These are phyloP conservation scores for Fragum whitleyi DNA, from an alignment of 2,888 invertebrate species.

Conservation along the genomic window DNA sequence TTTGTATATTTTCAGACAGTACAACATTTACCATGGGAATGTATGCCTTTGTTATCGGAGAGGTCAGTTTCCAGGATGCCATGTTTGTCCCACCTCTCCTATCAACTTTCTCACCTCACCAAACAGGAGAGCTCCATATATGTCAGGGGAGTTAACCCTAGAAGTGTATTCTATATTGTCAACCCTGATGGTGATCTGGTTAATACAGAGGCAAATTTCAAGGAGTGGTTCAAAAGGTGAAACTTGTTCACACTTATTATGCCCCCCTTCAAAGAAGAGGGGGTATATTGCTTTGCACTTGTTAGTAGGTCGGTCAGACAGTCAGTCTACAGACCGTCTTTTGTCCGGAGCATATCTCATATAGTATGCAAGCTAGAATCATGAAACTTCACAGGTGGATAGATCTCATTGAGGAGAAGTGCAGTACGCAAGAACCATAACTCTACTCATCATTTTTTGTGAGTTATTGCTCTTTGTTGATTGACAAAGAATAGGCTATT, in stretches of 20 bases:
- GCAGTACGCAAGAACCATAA: too few relatives aligned
- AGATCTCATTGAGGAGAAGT: too few relatives aligned
- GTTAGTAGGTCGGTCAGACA: too few relatives aligned
- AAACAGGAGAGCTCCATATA: conserved; percentile 64
- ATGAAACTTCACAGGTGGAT: too few relatives aligned
- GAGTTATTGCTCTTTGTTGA: too few relatives aligned
- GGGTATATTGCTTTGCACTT: too few relatives aligned
- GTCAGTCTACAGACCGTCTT: too few relatives aligned
- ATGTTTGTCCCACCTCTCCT: conserved; percentile 86
- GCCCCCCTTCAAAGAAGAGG: too few relatives aligned
- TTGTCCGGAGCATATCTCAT: too few relatives aligned
- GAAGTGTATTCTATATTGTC: conserved; percentile 88
- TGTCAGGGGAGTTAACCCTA: conserved; percentile 85
- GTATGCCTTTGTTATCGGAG: conserved; percentile 88
- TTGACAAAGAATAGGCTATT: too few relatives aligned
- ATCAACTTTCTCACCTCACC: conserved; percentile 71
- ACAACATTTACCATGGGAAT: conserved; percentile 93
- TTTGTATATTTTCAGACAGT: conserved; percentile 81
- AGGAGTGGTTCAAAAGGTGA: conserved; percentile 80
- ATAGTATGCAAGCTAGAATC: too few relatives aligned
- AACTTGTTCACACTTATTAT: conserved; percentile 11
- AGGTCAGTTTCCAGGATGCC: conserved; percentile 91
- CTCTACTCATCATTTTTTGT: too few relatives aligned
- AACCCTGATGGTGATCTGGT: conserved; percentile 90
- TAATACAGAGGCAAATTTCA: conserved; percentile 88